These are phyloP conservation scores for Cheilosia soror DNA, from an alignment of 2,888 invertebrate genomes.

Conservation along the genomic window DNA sequence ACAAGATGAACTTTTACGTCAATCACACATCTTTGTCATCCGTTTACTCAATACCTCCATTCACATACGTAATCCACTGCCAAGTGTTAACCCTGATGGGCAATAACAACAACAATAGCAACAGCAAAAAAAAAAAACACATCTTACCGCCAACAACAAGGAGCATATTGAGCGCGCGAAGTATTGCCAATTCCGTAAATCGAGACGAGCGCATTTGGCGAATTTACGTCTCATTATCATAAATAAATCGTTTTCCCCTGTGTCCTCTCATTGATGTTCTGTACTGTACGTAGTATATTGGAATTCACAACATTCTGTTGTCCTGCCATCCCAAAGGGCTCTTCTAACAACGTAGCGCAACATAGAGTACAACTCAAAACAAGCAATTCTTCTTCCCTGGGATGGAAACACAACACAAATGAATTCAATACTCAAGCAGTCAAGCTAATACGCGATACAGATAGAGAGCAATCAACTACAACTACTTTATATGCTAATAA, in stretches of 20 bases:
- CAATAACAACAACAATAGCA: slow-evolving; percentile 1
- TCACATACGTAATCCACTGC: slow-evolving; percentile 32
- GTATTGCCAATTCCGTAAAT: slow-evolving; percentile 54
- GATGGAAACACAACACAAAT: slow-evolving; percentile 18
- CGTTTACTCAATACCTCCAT: slow-evolving; percentile 25
- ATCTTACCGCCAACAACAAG: background rate
- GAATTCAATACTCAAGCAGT: slow-evolving; percentile 23
- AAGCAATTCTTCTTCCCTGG: slow-evolving; percentile 2
- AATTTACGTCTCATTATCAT: slow-evolving; percentile 72
- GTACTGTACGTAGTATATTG: slow-evolving; percentile 24
- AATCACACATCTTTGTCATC: slow-evolving; percentile 32
- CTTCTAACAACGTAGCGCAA: slow-evolving; percentile 11
- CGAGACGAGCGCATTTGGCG: slow-evolving; percentile 42
- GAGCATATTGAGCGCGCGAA: background rate
- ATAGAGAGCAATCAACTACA: slow-evolving; percentile 50
- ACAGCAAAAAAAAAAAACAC: slow-evolving; percentile 18
- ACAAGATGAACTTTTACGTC: slow-evolving; percentile 38
- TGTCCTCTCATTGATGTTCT: slow-evolving; percentile 10
- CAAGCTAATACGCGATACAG: no score
- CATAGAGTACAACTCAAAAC: slow-evolving; percentile 25
- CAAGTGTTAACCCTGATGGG: slow-evolving; percentile 35
- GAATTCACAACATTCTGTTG: slow-evolving; percentile 4
- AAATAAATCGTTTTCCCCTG: slow-evolving; percentile 62
- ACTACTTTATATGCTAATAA: slow-evolving; percentile 68
- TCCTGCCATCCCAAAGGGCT: background rate